Evolutionary conservation across 2,113 vertebrate species (phyloP).

Genomic region (Calyptomena viridis): DNA sequence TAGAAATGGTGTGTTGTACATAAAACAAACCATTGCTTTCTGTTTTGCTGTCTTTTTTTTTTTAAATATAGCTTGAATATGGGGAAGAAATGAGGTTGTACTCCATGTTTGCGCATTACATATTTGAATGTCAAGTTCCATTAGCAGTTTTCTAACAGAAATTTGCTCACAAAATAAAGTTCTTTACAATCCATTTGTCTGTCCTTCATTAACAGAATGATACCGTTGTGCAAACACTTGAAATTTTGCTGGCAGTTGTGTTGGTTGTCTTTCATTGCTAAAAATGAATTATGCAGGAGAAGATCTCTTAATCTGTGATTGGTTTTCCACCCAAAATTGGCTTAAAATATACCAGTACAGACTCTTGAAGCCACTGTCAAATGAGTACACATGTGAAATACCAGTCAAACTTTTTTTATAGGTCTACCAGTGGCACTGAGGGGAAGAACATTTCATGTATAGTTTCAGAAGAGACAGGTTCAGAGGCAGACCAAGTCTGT

Average conservation of each 20-base stretch:
- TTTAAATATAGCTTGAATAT: not conserved
- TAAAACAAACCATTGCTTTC: not conserved
- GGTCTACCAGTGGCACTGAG: not conserved
- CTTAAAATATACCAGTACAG: not conserved
- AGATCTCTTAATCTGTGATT: not conserved
- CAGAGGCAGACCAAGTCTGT: not conserved
- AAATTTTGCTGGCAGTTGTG: not conserved
- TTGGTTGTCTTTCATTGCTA: not conserved
- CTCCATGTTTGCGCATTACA: not conserved
- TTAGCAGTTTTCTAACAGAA: not conserved
- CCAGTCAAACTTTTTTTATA: not conserved
- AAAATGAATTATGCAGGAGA: not conserved
- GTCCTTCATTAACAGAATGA: not conserved
- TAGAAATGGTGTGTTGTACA: conserved; percentile 61
- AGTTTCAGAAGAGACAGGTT: not conserved
- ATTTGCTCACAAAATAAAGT: not conserved
- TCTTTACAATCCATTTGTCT: not conserved
- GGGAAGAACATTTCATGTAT: not conserved
- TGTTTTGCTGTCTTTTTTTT: not conserved
- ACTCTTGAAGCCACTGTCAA: not conserved
- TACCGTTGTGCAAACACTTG: not conserved
- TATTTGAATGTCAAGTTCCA: not conserved
- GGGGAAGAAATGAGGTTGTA: not conserved
- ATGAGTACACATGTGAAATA: not conserved
- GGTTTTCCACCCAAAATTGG: not conserved